A percentile compares a stretch with the other conserved stretches of the same genome.
These are phyloP conservation scores for Euzophera pinguis DNA, from an alignment of 2,888 invertebrate genomes.

Conservation along the genomic window DNA sequence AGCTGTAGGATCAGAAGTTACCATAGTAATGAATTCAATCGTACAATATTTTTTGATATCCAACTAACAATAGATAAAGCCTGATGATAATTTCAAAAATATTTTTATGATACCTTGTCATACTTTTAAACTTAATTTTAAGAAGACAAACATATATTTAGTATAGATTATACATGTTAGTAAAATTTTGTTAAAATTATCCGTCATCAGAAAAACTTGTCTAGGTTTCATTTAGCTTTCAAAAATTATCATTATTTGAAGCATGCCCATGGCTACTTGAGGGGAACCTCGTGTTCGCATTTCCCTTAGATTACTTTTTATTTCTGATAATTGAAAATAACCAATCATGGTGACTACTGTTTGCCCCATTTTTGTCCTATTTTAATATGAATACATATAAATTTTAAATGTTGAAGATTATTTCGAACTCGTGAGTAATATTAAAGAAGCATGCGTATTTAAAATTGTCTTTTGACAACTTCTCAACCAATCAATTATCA, in stretches of 20 bases:
- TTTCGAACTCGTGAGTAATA: too few species aligned
- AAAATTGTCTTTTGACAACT: neutral
- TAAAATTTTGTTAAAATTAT: constrained; percentile 19
- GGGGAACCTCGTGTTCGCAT: too few species aligned
- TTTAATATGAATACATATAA: too few species aligned
- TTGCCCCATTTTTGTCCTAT: too few species aligned
- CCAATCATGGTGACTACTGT: neutral
- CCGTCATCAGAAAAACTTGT: neutral
- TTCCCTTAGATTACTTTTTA: too few species aligned
- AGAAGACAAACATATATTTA: constrained; percentile 46
- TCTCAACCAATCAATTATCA: neutral
- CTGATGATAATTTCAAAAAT: constrained; percentile 8
- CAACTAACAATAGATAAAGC: constrained; percentile 3
- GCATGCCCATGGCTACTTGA: too few species aligned
- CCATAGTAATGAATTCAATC: constrained; percentile 55
- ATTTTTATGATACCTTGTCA: constrained; percentile 37
- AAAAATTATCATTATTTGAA: too few species aligned
- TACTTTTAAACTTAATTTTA: constrained; percentile 44
- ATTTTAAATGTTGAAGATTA: too few species aligned
- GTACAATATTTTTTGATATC: constrained; percentile 50
- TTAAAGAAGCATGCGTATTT: neutral
- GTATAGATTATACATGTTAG: constrained; percentile 36
- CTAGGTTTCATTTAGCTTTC: neutral
- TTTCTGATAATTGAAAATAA: neutral
- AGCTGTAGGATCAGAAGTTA: constrained; percentile 64